Evolutionary conservation across 2,797 vertebrate genomes (phyloP).

Genomic region (Mallotus villosus): DNA sequence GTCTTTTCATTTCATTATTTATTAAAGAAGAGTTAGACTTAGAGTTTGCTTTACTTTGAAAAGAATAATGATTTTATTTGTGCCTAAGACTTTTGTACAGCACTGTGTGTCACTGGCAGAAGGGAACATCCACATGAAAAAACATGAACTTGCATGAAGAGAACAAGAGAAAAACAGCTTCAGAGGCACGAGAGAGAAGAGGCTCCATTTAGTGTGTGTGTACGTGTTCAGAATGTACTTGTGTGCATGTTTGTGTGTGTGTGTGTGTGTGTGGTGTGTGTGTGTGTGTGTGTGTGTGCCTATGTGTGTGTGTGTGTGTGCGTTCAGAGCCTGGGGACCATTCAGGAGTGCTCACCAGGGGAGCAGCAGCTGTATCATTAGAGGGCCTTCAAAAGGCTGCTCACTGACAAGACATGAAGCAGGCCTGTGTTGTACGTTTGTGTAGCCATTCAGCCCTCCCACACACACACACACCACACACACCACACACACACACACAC

Average conservation of each 20-base stretch:
- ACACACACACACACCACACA: constrained; percentile 21
- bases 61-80: too few relatives aligned
- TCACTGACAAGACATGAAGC: constrained; percentile 56
- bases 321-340: constrained; percentile 53
- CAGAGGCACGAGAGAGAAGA: too few relatives aligned
- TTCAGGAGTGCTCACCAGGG: constrained; percentile 49
- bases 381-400: constrained; percentile 50
- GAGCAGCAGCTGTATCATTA: constrained; percentile 46
- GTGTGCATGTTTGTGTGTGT: neutral
- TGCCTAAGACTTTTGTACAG: too few relatives aligned
- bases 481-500: constrained; percentile 1
- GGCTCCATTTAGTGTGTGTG: neutral
- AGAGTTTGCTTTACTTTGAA: too few relatives aligned
- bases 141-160: too few relatives aligned
- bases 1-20: too few relatives aligned
- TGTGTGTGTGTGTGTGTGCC: neutral
- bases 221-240: neutral
- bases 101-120: too few relatives aligned
- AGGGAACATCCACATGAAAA: too few relatives aligned
- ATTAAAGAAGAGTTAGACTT: too few relatives aligned
- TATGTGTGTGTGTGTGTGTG: constrained; percentile 23
- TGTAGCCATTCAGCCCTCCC: constrained; percentile 52
- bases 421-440: constrained; percentile 27
- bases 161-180: too few relatives aligned
- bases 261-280: neutral